Conservation (phyloP, 2,797 vertebrate species). For the Coregonus sp. region DNA sequence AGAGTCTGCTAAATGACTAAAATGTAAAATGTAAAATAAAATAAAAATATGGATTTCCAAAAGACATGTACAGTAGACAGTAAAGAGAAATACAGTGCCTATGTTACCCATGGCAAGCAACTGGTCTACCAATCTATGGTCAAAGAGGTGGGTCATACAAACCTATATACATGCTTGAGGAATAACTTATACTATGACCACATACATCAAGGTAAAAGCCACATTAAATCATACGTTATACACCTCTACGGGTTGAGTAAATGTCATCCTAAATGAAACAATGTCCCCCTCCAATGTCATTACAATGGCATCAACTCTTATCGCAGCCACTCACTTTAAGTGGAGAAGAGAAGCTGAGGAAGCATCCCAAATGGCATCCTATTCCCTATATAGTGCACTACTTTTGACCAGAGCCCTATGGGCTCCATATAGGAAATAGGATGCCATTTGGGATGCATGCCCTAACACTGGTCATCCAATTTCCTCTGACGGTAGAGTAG, state of each 20-base stretch:
- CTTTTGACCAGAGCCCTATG: no score
- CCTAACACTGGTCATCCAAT: conserved; percentile 10
- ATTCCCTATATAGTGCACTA: not conserved
- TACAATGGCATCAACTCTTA: no score
- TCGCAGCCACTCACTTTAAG: not conserved
- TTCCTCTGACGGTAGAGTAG: not conserved
- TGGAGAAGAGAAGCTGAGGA: not conserved
- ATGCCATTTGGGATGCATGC: not conserved
- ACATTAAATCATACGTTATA: no score
- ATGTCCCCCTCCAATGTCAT: not conserved
- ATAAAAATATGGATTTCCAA: no score
- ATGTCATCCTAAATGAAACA: not conserved
- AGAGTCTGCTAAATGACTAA: no score
- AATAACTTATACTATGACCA: not conserved
- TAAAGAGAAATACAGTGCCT: no score
- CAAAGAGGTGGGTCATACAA: not conserved
- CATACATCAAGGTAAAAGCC: conserved; percentile 13
- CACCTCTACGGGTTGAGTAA: not conserved
- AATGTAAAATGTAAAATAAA: no score
- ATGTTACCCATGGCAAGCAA: not conserved
- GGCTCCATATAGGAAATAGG: not conserved
- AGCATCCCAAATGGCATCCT: not conserved
- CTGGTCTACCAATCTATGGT: not conserved
- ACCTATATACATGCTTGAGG: not conserved
- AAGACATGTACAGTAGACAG: no score